phyloP scores from a whole-genome alignment of 2,113 vertebrate species.

The Chinchilla lanigera region DNA sequence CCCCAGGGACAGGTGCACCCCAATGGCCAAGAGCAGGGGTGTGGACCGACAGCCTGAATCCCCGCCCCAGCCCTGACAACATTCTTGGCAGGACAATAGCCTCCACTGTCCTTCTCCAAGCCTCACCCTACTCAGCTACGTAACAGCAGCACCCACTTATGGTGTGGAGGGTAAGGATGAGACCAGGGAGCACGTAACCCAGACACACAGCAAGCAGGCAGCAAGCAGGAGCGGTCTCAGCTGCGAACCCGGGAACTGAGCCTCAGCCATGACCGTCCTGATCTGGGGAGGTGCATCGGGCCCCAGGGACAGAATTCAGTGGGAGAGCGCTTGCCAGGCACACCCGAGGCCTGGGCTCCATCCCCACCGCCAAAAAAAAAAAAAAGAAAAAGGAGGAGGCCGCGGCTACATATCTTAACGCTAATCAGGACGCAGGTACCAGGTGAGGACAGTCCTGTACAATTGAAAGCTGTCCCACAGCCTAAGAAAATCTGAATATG shows the following conservation, averaged over 20 bases:
- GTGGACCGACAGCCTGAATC: background rate
- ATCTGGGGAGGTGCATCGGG: background rate
- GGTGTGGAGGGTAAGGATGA: background rate
- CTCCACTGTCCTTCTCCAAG: background rate
- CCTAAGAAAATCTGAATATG: background rate
- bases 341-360: background rate
- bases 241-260: background rate
- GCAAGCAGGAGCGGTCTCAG: background rate
- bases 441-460: background rate
- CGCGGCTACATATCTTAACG: background rate
- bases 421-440: background rate
- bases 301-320: background rate
- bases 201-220: background rate
- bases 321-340: background rate
- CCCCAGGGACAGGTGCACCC: background rate
- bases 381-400: background rate
- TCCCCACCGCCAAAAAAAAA: background rate
- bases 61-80: background rate
- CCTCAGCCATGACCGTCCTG: too few species aligned
- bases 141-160: background rate
- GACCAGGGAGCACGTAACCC: background rate
- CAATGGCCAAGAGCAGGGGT: background rate
- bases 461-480: background rate
- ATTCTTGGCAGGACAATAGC: background rate
- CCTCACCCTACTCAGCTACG: background rate